Conservation (phyloP, 2,113 vertebrate genomes). For the Trachemys scripta region DNA sequence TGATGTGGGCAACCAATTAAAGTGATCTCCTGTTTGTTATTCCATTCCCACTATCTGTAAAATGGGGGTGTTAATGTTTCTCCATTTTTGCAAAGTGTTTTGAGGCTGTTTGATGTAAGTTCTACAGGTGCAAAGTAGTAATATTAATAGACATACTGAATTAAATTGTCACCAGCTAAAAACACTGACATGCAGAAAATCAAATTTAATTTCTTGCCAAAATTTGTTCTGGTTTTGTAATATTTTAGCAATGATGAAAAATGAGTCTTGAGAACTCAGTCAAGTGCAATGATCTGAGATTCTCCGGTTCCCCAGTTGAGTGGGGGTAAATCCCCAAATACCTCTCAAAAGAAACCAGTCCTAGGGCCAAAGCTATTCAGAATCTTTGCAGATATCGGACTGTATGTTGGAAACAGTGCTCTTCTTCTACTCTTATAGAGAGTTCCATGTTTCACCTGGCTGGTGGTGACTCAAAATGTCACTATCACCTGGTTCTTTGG, state of each 20-base stretch:
- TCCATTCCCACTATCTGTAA: background rate
- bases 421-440: background rate
- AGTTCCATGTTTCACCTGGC: background rate
- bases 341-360: background rate
- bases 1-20: background rate
- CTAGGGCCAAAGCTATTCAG: background rate
- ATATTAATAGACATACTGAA: background rate
- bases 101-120: background rate
- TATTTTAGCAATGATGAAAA: slow-evolving; percentile 42
- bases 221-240: slow-evolving; percentile 58
- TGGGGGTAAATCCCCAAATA: slow-evolving; percentile 14
- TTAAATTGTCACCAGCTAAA: background rate
- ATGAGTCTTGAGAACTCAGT: slow-evolving; percentile 27
- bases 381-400: accelerated
- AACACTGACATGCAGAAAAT: slow-evolving; percentile 39
- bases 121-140: background rate
- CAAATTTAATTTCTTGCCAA: slow-evolving; percentile 55
- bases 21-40: background rate
- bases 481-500: background rate
- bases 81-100: background rate
- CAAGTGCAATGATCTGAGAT: slow-evolving; percentile 43
- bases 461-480: background rate
- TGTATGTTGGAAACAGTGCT: background rate
- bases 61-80: background rate
- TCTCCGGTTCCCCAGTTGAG: background rate